These are phyloP conservation scores for Drosophila pegasa DNA, from an alignment of 2,888 invertebrate species.

Conservation along the genomic window DNA sequence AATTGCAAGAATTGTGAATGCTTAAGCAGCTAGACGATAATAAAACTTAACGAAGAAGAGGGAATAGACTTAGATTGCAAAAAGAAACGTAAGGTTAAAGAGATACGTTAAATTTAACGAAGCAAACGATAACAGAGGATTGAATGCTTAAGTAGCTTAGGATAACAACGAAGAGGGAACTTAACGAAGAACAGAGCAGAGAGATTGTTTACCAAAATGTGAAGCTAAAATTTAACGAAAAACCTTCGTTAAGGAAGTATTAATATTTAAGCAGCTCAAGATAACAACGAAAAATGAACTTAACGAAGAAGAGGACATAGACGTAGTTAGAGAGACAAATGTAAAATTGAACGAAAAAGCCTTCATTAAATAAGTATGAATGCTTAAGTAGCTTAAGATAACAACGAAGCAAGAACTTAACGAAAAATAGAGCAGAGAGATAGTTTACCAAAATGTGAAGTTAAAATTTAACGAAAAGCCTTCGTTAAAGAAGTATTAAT, in stretches of 20 bases:
- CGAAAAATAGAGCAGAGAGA: no score
- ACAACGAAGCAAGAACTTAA: not conserved
- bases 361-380: no score
- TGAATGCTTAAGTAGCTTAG: no score
- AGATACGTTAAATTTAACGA: not conserved
- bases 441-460: no score
- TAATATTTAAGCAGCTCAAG: no score
- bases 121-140: no score
- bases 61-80: no score
- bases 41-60: not conserved
- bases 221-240: no score
- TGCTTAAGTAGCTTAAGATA: not conserved
- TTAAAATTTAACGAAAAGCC: no score
- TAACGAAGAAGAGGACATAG: not conserved
- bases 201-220: no score
- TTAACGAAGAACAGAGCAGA: no score
- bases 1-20: conserved; percentile 3
- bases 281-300: not conserved
- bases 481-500: not conserved
- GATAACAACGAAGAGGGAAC: not conserved
- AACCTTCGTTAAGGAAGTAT: not conserved
- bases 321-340: not conserved
- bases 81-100: no score
- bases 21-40: not conserved
- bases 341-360: not conserved